A percentile compares a stretch with the other conserved stretches of the same genome.
These are phyloP conservation scores for Drosophila mulleri DNA, from an alignment of 2,888 invertebrate genomes.

Conservation along the genomic window DNA sequence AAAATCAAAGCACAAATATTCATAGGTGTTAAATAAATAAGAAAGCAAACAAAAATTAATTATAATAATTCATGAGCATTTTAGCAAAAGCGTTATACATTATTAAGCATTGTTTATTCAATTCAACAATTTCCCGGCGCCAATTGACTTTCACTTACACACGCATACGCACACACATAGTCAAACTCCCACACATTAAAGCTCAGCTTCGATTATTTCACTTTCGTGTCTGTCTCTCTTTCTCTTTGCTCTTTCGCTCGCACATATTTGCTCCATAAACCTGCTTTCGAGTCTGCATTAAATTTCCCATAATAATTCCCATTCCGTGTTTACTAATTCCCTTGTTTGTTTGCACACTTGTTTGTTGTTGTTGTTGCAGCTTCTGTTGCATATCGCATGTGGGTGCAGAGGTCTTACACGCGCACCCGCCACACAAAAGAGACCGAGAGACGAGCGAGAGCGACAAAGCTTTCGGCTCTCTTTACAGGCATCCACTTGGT, in stretches of 20 bases:
- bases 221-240: constrained; percentile 51
- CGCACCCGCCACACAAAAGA: constrained; percentile 23
- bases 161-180: neutral
- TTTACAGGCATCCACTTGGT: neutral
- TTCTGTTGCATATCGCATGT: constrained; percentile 42
- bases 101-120: constrained; percentile 4
- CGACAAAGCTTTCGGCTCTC: constrained; percentile 5
- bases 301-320: constrained; percentile 59
- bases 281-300: constrained; percentile 56
- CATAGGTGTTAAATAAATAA: constrained; percentile 1
- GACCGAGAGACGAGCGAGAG: neutral
- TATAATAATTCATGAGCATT: neutral
- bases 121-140: constrained; percentile 16
- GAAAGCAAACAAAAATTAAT: neutral
- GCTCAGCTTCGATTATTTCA: constrained; percentile 53
- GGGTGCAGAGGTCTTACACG: constrained; percentile 42
- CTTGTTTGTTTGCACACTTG: constrained; percentile 32
- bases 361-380: constrained; percentile 32
- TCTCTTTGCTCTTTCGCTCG: constrained; percentile 5
- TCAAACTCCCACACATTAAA: constrained; percentile 26
- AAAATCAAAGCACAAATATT: neutral
- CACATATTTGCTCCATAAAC: constrained; percentile 61
- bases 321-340: constrained; percentile 32
- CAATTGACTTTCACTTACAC: constrained; percentile 35
- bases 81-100: neutral